Percentiles rank a stretch among this genome's conserved stretches.
These are phyloP conservation scores for Galerucella calmariensis DNA, from an alignment of 2,888 invertebrate genomes.

Conservation along the genomic window DNA sequence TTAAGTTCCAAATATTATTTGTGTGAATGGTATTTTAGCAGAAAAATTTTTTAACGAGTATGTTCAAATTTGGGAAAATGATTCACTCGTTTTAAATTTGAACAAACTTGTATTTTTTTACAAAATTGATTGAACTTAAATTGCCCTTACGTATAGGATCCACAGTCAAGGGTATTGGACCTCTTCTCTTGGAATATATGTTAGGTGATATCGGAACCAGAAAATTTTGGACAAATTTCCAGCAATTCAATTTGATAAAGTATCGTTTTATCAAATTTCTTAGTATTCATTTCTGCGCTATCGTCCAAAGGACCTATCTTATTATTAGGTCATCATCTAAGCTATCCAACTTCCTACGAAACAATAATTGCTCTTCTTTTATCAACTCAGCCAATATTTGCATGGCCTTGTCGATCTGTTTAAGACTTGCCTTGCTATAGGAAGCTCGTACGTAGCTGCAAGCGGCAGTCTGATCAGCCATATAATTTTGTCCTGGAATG, in stretches of 20 bases:
- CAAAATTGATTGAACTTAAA: neutral
- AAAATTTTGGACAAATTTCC: constrained; percentile 9
- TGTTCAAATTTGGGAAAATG: neutral
- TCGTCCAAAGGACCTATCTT: constrained; percentile 42
- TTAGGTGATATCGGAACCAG: neutral
- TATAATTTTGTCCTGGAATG: constrained; percentile 81
- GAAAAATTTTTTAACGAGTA: neutral
- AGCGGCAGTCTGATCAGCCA: constrained; percentile 71
- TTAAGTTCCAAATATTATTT: neutral
- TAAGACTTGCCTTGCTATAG: constrained; percentile 74
- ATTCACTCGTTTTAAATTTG: neutral
- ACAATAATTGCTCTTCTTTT: constrained; percentile 68
- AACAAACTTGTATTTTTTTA: neutral
- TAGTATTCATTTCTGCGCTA: constrained; percentile 26
- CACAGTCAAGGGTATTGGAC: neutral
- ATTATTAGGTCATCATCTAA: constrained; percentile 52
- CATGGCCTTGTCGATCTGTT: constrained; percentile 74
- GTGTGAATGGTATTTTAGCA: neutral
- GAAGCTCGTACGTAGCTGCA: constrained; percentile 78
- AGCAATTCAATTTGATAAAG: constrained; percentile 19
- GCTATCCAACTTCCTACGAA: constrained; percentile 62
- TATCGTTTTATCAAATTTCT: constrained; percentile 30
- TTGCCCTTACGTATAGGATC: neutral
- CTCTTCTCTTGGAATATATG: neutral
- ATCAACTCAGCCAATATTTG: constrained; percentile 71